Base-by-base conservation (phyloP, 2,888 invertebrate species). In the Pristionchus entomophagus region DNA sequence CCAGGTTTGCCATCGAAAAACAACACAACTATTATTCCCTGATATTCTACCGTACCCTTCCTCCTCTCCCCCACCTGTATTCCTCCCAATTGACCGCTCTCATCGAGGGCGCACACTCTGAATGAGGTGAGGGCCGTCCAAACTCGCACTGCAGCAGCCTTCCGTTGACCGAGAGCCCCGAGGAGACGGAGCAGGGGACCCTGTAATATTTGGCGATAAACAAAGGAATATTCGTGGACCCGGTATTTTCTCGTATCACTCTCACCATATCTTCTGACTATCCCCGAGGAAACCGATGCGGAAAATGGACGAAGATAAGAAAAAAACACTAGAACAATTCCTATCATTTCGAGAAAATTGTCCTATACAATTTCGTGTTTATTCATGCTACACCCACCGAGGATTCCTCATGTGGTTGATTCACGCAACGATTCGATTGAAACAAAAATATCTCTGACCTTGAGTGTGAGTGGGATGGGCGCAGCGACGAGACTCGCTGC, bases 381-480 rank as follows among this genome's bases (percentile, higher is more conserved):
- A n/a, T n/a, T n/a, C n/a, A n/a, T n/a, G n/a, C n/a, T n/a, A n/a
- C n/a, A n/a, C n/a, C n/a, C n/a, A n/a, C n/a, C n/a, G n/a, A n/a
- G n/a, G n/a, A n/a, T n/a, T n/a, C n/a, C n/a, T n/a, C n/a, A n/a
- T n/a, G n/a, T n/a, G n/a, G n/a, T n/a, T n/a, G n/a, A n/a, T n/a
- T n/a, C n/a, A n/a, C n/a, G n/a, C n/a, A n/a, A n/a, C n/a, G n/a
- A n/a, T n/a, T n/a, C n/a, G n/a, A n/a, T n/a, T n/a, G n/a, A n/a
- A 10, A 45, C 8, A 45, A 45, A 45, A 45, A 45, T 19, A 41
- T 12, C 17, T 1, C 41, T n/a, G 14, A 85, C 85, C 78, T 90
- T 90, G 62, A 91, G 81, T 1, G 86, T 53, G 19, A 89, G 51
- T 3, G 91, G 91, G 35, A 90, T 88, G 14, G 90, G 86, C 14